A percentile compares a stretch with the other conserved stretches of the same genome.
Conservation (phyloP, 2,888 invertebrate genomes). For the Tiphia femorata region DNA sequence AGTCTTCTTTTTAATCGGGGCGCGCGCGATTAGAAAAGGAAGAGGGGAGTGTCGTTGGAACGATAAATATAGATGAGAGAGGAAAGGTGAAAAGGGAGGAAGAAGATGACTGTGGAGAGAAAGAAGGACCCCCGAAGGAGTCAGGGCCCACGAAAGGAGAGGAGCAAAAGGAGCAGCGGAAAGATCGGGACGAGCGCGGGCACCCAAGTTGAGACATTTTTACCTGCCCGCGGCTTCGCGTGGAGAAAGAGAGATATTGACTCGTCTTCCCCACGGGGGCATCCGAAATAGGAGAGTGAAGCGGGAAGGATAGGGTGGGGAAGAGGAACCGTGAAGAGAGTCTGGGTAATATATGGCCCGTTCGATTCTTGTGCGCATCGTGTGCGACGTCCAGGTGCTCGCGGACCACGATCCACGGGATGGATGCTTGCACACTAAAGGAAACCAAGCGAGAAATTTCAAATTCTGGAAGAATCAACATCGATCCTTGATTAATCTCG, state of each 20-base stretch:
- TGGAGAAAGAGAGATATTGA: slow-evolving; percentile 52
- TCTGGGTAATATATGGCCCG: slow-evolving; percentile 57
- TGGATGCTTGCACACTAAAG: too few relatives aligned
- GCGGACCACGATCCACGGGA: too few relatives aligned
- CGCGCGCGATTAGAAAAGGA: not conserved
- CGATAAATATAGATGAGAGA: slow-evolving; percentile 20
- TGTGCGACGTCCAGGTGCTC: too few relatives aligned
- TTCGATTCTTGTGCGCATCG: too few relatives aligned
- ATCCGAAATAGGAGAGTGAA: slow-evolving; percentile 25
- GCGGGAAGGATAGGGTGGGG: slow-evolving; percentile 7
- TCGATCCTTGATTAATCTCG: too few relatives aligned
- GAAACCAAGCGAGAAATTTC: too few relatives aligned
- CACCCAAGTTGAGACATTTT: slow-evolving; percentile 63
- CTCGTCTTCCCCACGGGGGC: slow-evolving; percentile 49
- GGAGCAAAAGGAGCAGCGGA: slow-evolving; percentile 37
- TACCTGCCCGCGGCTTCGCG: slow-evolving; percentile 54
- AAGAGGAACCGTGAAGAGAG: slow-evolving; percentile 30
- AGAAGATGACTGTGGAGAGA: slow-evolving; percentile 19
- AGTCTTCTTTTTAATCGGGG: too few relatives aligned
- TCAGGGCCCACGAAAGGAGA: slow-evolving; percentile 29
- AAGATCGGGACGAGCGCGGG: slow-evolving; percentile 41
- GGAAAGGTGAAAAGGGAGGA: slow-evolving; percentile 11
- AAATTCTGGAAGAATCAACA: too few relatives aligned
- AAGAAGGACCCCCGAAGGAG: slow-evolving; percentile 18
- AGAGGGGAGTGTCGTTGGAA: slow-evolving; percentile 1